These are phyloP conservation scores for Cyclina sinensis DNA, from an alignment of 1,140 invertebrate species.

Conservation along the genomic window DNA sequence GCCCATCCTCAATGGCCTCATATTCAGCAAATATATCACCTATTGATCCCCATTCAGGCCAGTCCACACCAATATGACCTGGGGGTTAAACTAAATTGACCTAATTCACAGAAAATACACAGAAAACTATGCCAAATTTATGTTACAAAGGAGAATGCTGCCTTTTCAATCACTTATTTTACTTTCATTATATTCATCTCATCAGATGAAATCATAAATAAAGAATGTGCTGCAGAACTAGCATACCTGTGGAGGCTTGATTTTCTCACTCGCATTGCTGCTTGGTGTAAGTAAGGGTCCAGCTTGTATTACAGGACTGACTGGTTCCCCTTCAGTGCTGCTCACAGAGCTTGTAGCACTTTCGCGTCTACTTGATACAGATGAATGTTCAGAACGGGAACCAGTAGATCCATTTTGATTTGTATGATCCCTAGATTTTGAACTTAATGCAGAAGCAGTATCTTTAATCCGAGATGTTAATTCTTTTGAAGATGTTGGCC, in stretches of 20 bases:
- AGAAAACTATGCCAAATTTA: no score
- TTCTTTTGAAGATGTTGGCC: slow-evolving; percentile 39
- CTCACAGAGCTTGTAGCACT: slow-evolving; percentile 58
- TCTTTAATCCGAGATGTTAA: background rate
- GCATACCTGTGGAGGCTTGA: slow-evolving; percentile 43
- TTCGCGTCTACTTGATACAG: slow-evolving; percentile 43
- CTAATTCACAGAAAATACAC: no score
- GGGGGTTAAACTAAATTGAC: no score
- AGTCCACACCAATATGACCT: no score
- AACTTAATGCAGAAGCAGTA: background rate
- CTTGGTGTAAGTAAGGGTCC: background rate
- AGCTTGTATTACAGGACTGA: slow-evolving; percentile 34
- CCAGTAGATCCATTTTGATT: slow-evolving; percentile 38
- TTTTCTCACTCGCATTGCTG: background rate
- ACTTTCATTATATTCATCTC: no score
- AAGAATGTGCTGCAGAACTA: no score
- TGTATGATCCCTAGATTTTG: slow-evolving; percentile 29
- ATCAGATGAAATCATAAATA: no score
- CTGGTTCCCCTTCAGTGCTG: slow-evolving; percentile 54
- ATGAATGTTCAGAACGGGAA: slow-evolving; percentile 57
- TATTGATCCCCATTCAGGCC: no score
- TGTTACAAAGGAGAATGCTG: no score
- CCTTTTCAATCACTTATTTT: no score
- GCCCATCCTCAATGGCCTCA: no score
- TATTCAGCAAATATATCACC: no score